These are phyloP conservation scores for Rhynchonycteris naso DNA, from an alignment of 2,797 vertebrate genomes.

Conservation along the genomic window DNA sequence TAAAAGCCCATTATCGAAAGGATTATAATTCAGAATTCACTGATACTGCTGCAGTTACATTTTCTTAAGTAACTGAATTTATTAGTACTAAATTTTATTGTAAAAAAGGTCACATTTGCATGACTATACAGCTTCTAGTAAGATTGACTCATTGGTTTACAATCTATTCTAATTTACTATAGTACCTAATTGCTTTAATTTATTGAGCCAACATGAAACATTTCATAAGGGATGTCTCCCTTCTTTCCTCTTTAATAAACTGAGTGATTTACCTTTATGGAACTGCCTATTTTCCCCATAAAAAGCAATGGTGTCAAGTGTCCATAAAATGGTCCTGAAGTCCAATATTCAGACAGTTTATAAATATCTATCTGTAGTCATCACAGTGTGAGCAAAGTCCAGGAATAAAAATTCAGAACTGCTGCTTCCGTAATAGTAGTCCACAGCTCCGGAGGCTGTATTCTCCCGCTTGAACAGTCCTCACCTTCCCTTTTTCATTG, in stretches of 20 bases:
- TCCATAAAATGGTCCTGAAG: conserved; percentile 68
- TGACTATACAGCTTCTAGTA: conserved; percentile 3
- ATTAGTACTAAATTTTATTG: conserved; percentile 49
- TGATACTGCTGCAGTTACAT: not conserved
- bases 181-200: conserved; percentile 56
- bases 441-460: not conserved
- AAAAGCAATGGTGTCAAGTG: conserved; percentile 53
- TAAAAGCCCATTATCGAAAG: not conserved
- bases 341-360: conserved; percentile 58
- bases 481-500: not conserved
- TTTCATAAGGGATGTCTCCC: conserved; percentile 16
- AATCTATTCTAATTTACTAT: conserved; percentile 59
- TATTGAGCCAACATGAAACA: conserved; percentile 53
- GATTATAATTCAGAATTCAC: conserved; percentile 51
- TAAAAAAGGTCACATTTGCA: conserved; percentile 55
- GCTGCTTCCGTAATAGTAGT: conserved; percentile 36
- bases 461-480: not conserved
- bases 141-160: conserved; percentile 74
- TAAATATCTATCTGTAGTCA: conserved; percentile 65
- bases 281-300: conserved; percentile 49
- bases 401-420: conserved; percentile 58
- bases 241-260: conserved; percentile 47
- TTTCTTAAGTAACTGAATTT: conserved; percentile 56
- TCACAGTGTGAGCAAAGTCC: conserved; percentile 51
- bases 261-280: conserved; percentile 48